phyloP scores from a whole-genome alignment of 2,888 invertebrate genomes.

The Cantharis nigra region DNA sequence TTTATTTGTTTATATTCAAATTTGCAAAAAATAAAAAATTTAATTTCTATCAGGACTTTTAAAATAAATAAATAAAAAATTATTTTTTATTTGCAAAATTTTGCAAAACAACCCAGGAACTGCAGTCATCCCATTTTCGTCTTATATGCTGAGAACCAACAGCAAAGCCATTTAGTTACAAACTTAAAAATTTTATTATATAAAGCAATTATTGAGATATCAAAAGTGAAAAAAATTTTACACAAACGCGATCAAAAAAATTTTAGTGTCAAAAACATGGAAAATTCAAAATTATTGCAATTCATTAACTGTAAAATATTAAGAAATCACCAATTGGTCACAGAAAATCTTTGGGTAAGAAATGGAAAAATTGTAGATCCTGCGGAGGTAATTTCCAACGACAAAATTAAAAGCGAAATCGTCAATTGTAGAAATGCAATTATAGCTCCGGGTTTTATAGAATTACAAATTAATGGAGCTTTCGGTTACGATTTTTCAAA shows the following conservation, averaged over 20 bases:
- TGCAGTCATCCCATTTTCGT: too few species aligned
- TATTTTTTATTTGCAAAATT: too few species aligned
- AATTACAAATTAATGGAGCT: slow-evolving; percentile 96
- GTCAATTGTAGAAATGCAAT: slow-evolving; percentile 81
- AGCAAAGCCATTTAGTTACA: too few species aligned
- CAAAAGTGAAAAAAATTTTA: too few species aligned
- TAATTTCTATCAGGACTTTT: too few species aligned
- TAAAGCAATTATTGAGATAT: too few species aligned
- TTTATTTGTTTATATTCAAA: not conserved
- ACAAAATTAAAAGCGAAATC: slow-evolving; percentile 73
- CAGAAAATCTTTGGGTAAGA: slow-evolving; percentile 89
- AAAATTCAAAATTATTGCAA: slow-evolving; percentile 52
- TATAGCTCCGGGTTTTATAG: slow-evolving; percentile 94
- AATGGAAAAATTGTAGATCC: slow-evolving; percentile 87
- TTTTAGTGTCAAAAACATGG: slow-evolving; percentile 3
- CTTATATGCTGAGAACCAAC: too few species aligned
- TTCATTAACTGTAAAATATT: slow-evolving; percentile 83
- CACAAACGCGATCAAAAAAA: too few species aligned
- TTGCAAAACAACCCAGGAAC: too few species aligned
- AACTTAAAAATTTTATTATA: too few species aligned
- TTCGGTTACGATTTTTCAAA: slow-evolving; percentile 92
- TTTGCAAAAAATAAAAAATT: too few species aligned
- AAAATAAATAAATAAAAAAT: too few species aligned
- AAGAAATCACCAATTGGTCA: slow-evolving; percentile 72
- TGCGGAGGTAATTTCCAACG: slow-evolving; percentile 89